phyloP scores from a whole-genome alignment of 2,113 vertebrate species.

The Felis chaus region DNA sequence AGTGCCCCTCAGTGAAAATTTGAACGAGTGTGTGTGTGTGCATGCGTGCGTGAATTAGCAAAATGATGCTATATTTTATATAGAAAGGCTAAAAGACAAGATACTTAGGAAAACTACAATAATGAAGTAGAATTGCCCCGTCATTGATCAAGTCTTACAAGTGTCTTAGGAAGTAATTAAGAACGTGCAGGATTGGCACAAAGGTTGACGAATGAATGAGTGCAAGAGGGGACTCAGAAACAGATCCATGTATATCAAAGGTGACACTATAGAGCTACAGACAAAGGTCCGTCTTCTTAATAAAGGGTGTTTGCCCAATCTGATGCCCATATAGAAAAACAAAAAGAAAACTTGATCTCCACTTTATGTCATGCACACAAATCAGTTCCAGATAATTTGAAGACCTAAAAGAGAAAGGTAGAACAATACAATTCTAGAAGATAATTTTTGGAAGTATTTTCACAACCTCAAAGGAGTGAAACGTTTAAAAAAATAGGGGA shows the following conservation, averaged over 20 bases:
- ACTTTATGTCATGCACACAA: background rate
- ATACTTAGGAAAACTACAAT: background rate
- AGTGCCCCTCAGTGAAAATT: background rate
- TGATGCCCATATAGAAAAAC: background rate
- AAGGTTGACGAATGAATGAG: background rate
- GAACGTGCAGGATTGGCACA: background rate
- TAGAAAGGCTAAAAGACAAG: background rate
- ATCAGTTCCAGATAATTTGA: background rate
- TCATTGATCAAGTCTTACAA: background rate
- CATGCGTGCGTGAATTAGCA: background rate
- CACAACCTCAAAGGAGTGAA: background rate
- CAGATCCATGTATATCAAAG: background rate
- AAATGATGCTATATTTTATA: background rate
- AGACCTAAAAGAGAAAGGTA: background rate
- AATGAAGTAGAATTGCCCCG: background rate
- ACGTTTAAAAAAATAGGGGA: background rate
- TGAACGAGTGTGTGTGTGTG: background rate
- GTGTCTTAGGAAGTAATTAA: background rate
- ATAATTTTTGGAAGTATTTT: background rate
- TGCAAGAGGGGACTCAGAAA: background rate
- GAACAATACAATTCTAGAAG: background rate
- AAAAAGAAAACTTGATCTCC: background rate
- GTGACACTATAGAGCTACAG: rapidly evolving
- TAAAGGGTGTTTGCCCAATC: background rate
- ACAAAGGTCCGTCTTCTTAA: background rate